Evolutionary conservation across 2,888 invertebrate genomes (phyloP).

Genomic region (Polymixis flavicincta): DNA sequence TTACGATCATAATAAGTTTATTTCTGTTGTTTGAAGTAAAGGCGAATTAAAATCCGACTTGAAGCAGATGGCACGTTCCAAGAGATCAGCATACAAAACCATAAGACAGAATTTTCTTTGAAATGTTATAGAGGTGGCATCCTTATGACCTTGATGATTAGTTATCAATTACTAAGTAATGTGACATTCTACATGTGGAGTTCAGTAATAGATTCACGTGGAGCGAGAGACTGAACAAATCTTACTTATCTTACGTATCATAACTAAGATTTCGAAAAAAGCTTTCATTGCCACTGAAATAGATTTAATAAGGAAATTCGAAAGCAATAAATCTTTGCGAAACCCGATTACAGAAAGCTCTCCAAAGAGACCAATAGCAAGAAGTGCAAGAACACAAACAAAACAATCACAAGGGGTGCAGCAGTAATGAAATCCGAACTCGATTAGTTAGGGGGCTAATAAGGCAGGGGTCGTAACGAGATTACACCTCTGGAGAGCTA

Average conservation of each 20-base stretch:
- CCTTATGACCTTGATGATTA: not conserved
- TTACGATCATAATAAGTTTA: slow-evolving; percentile 2
- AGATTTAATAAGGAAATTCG: not conserved
- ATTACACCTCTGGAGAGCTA: slow-evolving; percentile 73
- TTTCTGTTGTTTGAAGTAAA: slow-evolving; percentile 3
- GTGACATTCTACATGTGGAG: not conserved
- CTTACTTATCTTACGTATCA: not conserved
- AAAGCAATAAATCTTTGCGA: not conserved
- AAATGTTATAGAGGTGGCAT: not conserved
- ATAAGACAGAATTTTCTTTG: not conserved
- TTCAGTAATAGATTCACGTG: not conserved
- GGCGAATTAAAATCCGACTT: not conserved
- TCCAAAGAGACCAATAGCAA: slow-evolving; percentile 34
- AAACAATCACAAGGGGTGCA: slow-evolving; percentile 70
- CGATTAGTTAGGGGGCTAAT: slow-evolving; percentile 82
- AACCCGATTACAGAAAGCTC: slow-evolving; percentile 9
- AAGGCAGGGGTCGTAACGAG: slow-evolving; percentile 78
- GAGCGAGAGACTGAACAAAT: not conserved
- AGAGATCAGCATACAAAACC: not conserved
- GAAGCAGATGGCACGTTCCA: not conserved
- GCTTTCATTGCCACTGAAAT: not conserved
- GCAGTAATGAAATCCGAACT: slow-evolving; percentile 84
- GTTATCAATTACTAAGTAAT: not conserved
- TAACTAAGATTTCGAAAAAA: not conserved
- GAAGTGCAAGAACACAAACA: slow-evolving; percentile 58